Evolutionary conservation across 2,113 vertebrate genomes (phyloP).

Genomic region (Sula dactylatra): DNA sequence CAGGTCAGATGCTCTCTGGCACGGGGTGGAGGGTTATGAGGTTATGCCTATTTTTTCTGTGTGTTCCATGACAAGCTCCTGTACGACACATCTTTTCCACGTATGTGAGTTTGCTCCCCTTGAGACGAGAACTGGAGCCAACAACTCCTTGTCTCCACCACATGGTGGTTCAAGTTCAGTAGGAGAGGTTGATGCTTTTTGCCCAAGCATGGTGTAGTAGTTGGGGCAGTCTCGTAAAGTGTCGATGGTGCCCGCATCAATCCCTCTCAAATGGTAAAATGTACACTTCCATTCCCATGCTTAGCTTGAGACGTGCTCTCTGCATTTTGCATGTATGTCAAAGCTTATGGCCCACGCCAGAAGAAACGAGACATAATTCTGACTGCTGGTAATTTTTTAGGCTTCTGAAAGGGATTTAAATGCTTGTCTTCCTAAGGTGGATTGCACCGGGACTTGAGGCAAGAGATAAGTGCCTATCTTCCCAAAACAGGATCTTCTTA

Average conservation of each 20-base stretch:
- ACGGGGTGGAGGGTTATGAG: neutral
- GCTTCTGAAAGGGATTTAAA: slow-evolving; percentile 51
- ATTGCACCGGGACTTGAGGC: slow-evolving; percentile 46
- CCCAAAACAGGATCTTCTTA: slow-evolving; percentile 51
- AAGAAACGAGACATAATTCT: slow-evolving; percentile 23
- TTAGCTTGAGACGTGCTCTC: neutral
- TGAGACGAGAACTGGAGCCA: neutral
- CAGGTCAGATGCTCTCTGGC: neutral
- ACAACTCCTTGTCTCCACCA: rapidly evolving
- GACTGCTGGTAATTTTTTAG: slow-evolving; percentile 40
- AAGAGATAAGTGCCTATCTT: slow-evolving; percentile 61
- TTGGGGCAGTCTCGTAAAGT: neutral
- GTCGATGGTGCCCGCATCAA: neutral
- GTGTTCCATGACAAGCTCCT: neutral
- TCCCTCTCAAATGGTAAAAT: neutral
- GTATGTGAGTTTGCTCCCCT: neutral
- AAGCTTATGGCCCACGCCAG: neutral
- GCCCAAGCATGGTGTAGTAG: rapidly evolving
- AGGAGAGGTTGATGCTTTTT: neutral
- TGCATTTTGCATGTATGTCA: neutral
- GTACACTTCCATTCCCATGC: neutral
- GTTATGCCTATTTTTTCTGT: neutral
- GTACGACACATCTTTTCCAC: neutral
- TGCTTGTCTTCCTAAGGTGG: slow-evolving; percentile 40
- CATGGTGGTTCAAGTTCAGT: neutral